These are phyloP conservation scores for Amiota mariae DNA, from an alignment of 2,888 invertebrate genomes.

Conservation along the genomic window DNA sequence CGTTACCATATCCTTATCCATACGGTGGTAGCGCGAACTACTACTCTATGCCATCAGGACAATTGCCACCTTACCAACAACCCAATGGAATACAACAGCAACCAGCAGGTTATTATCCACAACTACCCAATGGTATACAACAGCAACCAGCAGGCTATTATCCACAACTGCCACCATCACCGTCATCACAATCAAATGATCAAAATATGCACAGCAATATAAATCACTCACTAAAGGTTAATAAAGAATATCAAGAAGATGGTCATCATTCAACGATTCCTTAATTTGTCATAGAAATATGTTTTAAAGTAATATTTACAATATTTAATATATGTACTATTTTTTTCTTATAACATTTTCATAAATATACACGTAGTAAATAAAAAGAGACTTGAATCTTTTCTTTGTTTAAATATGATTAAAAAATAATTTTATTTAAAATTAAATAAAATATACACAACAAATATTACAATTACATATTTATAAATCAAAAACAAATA, in stretches of 20 bases:
- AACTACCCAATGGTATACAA: slow-evolving; percentile 15
- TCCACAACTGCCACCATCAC: background rate
- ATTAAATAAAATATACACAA: slow-evolving; percentile 54
- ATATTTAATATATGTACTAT: slow-evolving; percentile 10
- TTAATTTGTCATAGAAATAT: background rate
- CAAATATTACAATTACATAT: slow-evolving; percentile 50
- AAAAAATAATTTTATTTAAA: slow-evolving; percentile 52
- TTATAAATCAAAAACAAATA: slow-evolving; percentile 47
- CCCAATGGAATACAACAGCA: background rate
- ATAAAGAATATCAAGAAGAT: slow-evolving; percentile 45
- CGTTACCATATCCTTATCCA: slow-evolving; percentile 27
- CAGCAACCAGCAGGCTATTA: slow-evolving; percentile 17
- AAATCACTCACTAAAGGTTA: slow-evolving; percentile 46
- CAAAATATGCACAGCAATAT: slow-evolving; percentile 41
- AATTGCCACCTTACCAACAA: slow-evolving; percentile 13
- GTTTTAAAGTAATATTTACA: background rate
- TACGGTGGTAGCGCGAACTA: slow-evolving; percentile 9
- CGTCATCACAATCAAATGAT: background rate
- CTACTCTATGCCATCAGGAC: slow-evolving; percentile 24
- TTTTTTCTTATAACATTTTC: background rate
- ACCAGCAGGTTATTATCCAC: background rate
- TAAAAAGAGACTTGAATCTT: background rate
- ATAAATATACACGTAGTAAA: background rate
- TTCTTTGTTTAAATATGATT: slow-evolving; percentile 10
- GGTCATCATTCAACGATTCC: slow-evolving; percentile 36